Evolutionary conservation across 2,113 vertebrate genomes (phyloP).

Genomic region (Morphnarchus princeps): DNA sequence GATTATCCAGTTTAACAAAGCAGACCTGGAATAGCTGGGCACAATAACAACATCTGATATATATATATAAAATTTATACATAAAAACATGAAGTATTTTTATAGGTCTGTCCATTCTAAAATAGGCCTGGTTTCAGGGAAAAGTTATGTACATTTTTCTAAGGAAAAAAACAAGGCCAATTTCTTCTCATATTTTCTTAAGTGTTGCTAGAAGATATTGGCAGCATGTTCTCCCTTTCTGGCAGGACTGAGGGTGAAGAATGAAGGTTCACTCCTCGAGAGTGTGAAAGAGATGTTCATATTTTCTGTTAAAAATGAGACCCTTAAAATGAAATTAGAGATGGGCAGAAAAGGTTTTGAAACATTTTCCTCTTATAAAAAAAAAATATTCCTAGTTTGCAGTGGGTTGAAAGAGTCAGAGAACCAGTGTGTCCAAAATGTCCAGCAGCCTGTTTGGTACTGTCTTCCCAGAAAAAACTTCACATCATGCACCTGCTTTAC

Average conservation of each 20-base stretch:
- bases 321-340: conserved; percentile 39
- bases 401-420: background rate
- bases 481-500: background rate
- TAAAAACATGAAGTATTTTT: background rate
- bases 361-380: background rate
- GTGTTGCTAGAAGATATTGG: conserved; percentile 50
- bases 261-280: conserved; percentile 50
- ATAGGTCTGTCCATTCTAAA: background rate
- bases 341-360: background rate
- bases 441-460: background rate
- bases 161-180: conserved; percentile 24
- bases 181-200: conserved; percentile 46
- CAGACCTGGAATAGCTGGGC: background rate
- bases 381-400: background rate
- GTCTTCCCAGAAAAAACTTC: background rate
- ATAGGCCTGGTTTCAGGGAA: background rate
- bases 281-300: conserved; percentile 53
- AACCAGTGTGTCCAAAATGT: background rate
- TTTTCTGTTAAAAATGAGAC: conserved; percentile 40
- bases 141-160: conserved; percentile 13
- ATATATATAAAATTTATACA: background rate
- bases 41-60: background rate
- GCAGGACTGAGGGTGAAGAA: conserved; percentile 50
- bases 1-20: background rate
- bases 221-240: conserved; percentile 49